phyloP scores from a whole-genome alignment of 2,113 vertebrate species.

The Sus scrofa region DNA sequence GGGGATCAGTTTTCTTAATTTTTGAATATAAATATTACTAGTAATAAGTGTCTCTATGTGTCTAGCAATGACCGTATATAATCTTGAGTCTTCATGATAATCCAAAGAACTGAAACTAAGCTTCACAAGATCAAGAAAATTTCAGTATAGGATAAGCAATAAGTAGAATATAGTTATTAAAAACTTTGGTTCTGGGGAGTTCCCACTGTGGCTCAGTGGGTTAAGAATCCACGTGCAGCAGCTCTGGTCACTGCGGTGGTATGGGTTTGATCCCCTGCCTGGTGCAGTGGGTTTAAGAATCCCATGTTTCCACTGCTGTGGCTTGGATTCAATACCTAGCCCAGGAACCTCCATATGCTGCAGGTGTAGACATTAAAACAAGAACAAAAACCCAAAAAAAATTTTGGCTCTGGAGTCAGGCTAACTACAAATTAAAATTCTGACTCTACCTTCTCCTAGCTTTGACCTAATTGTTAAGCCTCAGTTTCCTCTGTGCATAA shows the following conservation, averaged over 20 bases:
- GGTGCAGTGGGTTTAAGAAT: no score
- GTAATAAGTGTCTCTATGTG: not conserved
- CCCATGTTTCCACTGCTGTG: no score
- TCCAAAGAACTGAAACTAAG: not conserved
- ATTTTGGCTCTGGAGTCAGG: not conserved
- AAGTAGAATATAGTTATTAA: not conserved
- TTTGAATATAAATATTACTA: not conserved
- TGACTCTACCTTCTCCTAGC: not conserved
- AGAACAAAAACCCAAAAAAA: not conserved
- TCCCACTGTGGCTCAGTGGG: no score
- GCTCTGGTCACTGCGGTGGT: no score
- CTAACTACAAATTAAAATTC: not conserved
- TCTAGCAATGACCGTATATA: not conserved
- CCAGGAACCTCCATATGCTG: no score
- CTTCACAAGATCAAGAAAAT: not conserved
- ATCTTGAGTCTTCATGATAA: not conserved
- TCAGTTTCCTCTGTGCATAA: not conserved
- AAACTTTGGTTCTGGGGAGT: not conserved
- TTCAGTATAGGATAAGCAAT: not conserved
- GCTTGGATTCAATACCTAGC: no score
- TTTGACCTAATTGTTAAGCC: not conserved
- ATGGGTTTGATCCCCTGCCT: no score
- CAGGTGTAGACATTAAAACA: no score
- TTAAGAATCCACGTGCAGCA: no score
- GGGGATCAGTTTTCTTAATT: not conserved